Conservation (phyloP, 2,797 vertebrate species). For the Tarsius wallacei region DNA sequence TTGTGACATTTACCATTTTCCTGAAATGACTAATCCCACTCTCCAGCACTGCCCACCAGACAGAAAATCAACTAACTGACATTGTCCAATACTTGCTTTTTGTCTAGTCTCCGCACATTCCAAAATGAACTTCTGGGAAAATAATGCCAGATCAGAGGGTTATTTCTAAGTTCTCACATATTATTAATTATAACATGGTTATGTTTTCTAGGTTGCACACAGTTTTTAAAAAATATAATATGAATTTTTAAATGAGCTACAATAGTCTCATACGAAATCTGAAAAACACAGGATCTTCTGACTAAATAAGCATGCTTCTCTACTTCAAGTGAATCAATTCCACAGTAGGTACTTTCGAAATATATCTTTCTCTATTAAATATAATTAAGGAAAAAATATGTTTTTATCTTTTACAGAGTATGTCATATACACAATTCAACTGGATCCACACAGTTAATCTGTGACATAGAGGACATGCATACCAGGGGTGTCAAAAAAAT, state of each 20-base stretch:
- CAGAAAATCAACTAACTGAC: not conserved
- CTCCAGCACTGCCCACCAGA: not conserved
- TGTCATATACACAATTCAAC: not conserved
- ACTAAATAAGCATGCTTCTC: not conserved
- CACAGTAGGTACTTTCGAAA: not conserved
- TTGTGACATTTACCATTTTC: not conserved
- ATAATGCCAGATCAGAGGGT: not conserved
- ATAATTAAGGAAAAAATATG: slow-evolving; percentile 11
- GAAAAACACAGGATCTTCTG: not conserved
- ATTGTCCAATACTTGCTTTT: not conserved
- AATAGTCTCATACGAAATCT: not conserved
- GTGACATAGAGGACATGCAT: not conserved
- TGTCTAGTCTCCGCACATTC: not conserved
- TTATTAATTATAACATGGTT: not conserved
- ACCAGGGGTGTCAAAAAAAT: too few species aligned
- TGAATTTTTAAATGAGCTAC: not conserved
- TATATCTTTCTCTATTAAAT: slow-evolving; percentile 36
- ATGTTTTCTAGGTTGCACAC: not conserved
- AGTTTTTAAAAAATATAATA: not conserved
- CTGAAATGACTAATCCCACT: not conserved
- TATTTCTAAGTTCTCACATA: not conserved
- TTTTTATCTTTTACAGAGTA: slow-evolving; percentile 10
- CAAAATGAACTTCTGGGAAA: slow-evolving; percentile 29
- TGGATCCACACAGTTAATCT: not conserved
- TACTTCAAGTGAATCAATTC: not conserved